Conservation (phyloP, 2,113 vertebrate species). For the Myrmophylax atrothorax region DNA sequence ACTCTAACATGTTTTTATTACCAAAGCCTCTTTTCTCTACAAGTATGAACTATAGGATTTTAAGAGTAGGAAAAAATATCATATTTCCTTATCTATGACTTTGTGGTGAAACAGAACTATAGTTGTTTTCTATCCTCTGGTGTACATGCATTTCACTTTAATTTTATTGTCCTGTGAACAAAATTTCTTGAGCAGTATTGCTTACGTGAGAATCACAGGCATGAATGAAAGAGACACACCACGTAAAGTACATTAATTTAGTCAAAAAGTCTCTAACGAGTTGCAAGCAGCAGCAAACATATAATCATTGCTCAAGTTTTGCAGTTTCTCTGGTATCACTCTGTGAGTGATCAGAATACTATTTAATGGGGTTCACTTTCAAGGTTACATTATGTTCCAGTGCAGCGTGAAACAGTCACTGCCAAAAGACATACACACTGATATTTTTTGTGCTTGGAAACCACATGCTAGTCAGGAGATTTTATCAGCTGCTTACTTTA, state of each 20-base stretch:
- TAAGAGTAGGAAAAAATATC: not conserved
- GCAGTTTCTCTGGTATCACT: not conserved
- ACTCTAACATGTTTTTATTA: not conserved
- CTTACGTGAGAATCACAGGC: not conserved
- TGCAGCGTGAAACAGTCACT: not conserved
- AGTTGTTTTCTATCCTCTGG: not conserved
- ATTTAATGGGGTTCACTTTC: not conserved
- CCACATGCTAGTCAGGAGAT: not conserved
- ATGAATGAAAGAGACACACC: not conserved
- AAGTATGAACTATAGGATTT: not conserved
- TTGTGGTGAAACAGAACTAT: not conserved
- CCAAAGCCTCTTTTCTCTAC: not conserved
- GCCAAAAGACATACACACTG: not conserved
- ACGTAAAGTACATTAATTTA: not conserved
- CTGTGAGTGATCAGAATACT: not conserved
- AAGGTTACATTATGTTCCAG: conserved; percentile 1
- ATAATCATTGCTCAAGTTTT: not conserved
- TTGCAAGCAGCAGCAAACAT: not conserved
- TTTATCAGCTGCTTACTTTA: conserved; percentile 29
- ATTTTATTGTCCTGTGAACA: not conserved
- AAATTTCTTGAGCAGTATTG: not conserved
- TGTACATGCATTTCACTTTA: not conserved
- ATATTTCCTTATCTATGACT: not conserved
- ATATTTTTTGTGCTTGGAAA: conserved; percentile 14
- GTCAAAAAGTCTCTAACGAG: not conserved